Percentiles rank a stretch among this genome's conserved stretches.
phyloP scores from a whole-genome alignment of 2,888 invertebrate species.

The Tanytarsus gracilentus region DNA sequence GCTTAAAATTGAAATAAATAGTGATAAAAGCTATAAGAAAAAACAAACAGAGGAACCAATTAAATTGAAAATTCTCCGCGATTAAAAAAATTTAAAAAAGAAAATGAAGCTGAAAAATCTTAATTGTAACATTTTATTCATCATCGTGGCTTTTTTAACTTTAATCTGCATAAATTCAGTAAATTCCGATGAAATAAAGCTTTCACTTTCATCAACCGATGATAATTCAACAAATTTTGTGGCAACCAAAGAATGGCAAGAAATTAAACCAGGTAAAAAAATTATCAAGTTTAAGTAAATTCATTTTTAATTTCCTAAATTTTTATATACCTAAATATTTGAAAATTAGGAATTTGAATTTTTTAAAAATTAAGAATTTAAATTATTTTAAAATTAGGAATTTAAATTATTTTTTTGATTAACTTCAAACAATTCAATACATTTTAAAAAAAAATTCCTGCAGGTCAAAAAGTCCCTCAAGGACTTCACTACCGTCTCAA shows the following conservation, averaged over 20 bases:
- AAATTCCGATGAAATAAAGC: too few species aligned
- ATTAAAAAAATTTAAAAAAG: too few species aligned
- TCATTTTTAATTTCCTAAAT: constrained; percentile 25
- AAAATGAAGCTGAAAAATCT: too few species aligned
- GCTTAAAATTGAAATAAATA: too few species aligned
- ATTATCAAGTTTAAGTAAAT: constrained; percentile 17
- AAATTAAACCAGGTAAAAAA: constrained; percentile 49
- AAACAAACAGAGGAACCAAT: too few species aligned
- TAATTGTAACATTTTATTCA: too few species aligned
- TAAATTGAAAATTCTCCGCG: too few species aligned
- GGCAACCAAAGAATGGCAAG: constrained; percentile 56
- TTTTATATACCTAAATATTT: constrained; percentile 14
- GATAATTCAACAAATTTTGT: constrained; percentile 42
- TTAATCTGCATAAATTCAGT: too few species aligned
- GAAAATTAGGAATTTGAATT: constrained; percentile 11
- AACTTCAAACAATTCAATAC: constrained; percentile 4
- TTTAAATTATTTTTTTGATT: too few species aligned
- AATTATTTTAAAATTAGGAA: neutral
- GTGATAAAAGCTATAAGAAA: too few species aligned
- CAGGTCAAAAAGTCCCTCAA: constrained; percentile 61
- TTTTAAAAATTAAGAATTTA: constrained; percentile 23
- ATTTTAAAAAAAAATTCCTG: constrained; percentile 30
- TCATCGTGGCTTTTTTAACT: too few species aligned
- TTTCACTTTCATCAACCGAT: too few species aligned
- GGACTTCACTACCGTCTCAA: constrained; percentile 69